Conservation (phyloP, 2,888 invertebrate genomes). For the Julus scandinavius region DNA sequence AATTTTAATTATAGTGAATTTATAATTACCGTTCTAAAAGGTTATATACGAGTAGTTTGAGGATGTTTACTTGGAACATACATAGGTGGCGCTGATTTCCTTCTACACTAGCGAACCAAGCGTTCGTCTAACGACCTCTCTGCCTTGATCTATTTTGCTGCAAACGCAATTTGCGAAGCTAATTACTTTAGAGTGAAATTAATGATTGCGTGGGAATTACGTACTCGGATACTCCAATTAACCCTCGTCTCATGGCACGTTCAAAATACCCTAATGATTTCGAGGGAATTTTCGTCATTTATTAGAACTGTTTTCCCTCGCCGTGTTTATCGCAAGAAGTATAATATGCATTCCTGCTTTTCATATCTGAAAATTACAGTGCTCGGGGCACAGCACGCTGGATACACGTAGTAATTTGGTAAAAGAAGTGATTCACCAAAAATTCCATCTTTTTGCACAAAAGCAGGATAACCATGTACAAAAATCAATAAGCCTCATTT, state of each 20-base stretch:
- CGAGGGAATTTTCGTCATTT: not conserved
- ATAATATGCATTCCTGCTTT: not conserved
- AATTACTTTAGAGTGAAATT: not conserved
- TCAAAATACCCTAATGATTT: not conserved
- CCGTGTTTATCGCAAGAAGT: not conserved
- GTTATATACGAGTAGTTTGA: too few relatives aligned
- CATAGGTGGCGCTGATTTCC: too few relatives aligned
- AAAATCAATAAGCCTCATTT: not conserved
- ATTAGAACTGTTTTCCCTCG: not conserved
- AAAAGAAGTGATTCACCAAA: not conserved
- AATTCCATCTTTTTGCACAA: not conserved
- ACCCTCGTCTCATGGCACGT: not conserved
- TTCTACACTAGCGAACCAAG: too few relatives aligned
- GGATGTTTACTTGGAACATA: too few relatives aligned
- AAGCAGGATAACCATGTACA: not conserved
- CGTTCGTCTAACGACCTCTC: too few relatives aligned
- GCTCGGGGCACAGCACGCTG: not conserved
- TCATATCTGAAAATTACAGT: not conserved
- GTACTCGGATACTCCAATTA: not conserved
- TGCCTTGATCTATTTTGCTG: too few relatives aligned
- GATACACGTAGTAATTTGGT: not conserved
- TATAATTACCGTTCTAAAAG: too few relatives aligned
- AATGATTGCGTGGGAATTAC: not conserved
- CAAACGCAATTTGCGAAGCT: not conserved
- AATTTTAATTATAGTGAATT: too few relatives aligned